phyloP scores from a whole-genome alignment of 2,888 invertebrate species.

The Andrena haemorrhoa region DNA sequence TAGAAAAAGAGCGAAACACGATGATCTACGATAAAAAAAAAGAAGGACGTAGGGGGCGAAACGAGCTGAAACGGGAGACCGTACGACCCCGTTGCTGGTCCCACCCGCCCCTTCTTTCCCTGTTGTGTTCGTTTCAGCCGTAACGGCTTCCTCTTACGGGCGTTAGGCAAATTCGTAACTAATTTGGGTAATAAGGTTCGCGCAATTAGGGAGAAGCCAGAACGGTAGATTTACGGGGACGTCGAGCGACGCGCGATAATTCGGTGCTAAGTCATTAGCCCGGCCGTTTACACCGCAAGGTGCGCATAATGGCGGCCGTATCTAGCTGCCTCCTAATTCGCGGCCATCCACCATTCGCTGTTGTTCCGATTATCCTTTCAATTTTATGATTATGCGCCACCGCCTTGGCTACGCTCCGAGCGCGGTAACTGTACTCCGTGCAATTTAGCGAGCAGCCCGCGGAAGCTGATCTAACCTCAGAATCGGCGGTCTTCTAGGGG shows the following conservation, averaged over 20 bases:
- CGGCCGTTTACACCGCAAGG: slow-evolving; percentile 69
- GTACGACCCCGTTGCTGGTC: background rate
- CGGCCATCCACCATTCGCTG: slow-evolving; percentile 37
- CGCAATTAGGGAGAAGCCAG: slow-evolving; percentile 64
- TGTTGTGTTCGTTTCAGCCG: slow-evolving; percentile 13
- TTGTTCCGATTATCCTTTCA: slow-evolving; percentile 58
- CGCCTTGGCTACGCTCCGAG: slow-evolving; percentile 28
- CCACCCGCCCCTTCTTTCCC: background rate
- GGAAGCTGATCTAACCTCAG: slow-evolving; percentile 3
- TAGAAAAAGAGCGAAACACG: background rate
- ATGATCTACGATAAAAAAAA: background rate
- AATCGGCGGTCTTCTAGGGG: background rate
- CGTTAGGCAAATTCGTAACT: slow-evolving; percentile 61
- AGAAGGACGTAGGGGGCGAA: background rate
- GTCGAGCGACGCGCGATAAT: slow-evolving; percentile 68
- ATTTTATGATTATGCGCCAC: slow-evolving; percentile 43
- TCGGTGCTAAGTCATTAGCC: slow-evolving; percentile 74
- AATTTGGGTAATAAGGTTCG: slow-evolving; percentile 64
- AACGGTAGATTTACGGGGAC: slow-evolving; percentile 68
- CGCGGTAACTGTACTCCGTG: slow-evolving; percentile 15
- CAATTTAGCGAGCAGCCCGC: background rate
- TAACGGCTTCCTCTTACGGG: slow-evolving; percentile 12
- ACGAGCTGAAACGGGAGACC: background rate
- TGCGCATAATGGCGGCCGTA: slow-evolving; percentile 68
- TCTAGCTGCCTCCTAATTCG: slow-evolving; percentile 64